Conservation (phyloP, 1,140 invertebrate genomes). For the Zophobas atratus region DNA sequence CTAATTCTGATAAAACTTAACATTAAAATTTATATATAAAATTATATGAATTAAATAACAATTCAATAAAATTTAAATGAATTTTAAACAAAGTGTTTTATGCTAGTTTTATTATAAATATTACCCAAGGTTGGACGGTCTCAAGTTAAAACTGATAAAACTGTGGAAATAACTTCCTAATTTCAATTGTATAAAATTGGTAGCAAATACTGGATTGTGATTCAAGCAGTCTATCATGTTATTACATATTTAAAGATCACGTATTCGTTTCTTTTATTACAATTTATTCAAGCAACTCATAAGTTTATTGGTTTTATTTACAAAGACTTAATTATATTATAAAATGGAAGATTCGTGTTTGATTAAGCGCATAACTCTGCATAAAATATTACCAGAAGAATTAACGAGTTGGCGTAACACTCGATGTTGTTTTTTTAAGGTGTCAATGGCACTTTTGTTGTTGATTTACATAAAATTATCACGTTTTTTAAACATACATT, state of each 20-base stretch:
- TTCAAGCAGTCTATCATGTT: slow-evolving; percentile 17
- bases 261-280: slow-evolving; percentile 24
- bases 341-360: slow-evolving; percentile 54
- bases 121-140: slow-evolving; percentile 55
- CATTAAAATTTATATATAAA: slow-evolving; percentile 53
- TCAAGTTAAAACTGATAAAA: slow-evolving; percentile 33
- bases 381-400: not conserved
- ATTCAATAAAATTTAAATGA: slow-evolving; percentile 60
- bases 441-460: slow-evolving; percentile 54
- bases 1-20: slow-evolving; percentile 24
- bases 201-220: slow-evolving; percentile 34
- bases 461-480: slow-evolving; percentile 3
- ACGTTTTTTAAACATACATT: slow-evolving; percentile 27
- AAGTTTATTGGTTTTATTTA: slow-evolving; percentile 54
- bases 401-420: slow-evolving; percentile 21
- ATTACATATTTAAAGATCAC: slow-evolving; percentile 38
- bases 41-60: slow-evolving; percentile 61
- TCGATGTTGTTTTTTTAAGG: slow-evolving; percentile 39
- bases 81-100: slow-evolving; percentile 47
- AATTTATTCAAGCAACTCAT: slow-evolving; percentile 33
- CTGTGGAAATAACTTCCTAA: slow-evolving; percentile 12
- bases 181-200: slow-evolving; percentile 27
- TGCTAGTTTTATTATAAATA: slow-evolving; percentile 42
- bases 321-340: slow-evolving; percentile 44
- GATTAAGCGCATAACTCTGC: slow-evolving; percentile 33